Evolutionary conservation across 2,888 invertebrate species (phyloP), one percentile per base, ranked within the genome.

Genomic region (Blastobasis adustella): DNA sequence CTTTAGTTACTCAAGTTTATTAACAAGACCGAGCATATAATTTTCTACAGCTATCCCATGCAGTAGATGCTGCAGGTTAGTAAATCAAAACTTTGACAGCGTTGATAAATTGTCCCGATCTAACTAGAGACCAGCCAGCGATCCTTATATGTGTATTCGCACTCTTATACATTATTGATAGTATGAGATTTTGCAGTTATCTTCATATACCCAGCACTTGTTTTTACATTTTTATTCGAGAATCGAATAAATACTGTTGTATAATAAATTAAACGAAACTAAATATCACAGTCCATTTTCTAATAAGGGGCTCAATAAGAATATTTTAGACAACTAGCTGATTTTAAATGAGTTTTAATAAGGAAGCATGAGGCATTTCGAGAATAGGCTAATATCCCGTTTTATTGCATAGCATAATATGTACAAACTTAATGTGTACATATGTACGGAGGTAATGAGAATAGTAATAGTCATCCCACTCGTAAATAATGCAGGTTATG

Each of bases 11-110:
- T 23, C 23, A 23, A 23, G 23, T 23, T 23, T 23, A 23, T 23
- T 23, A 23, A 23, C 23, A 23, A 3, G 1, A 23, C 23, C 23
- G 3, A 23, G 23, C 23, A 23, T 23, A 23, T 23, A 23, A 23
- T 23, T 23, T 23, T 23, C 23, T 23, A 23, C 23, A 23, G 23
- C 23, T 23, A 23, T 23, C 23, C 23, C 23, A 23, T 23, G 23
- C 23, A 23, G 23, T 23, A 23, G 23, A 23, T 23, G 23, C 23
- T 23, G 23, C 2, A 3, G 23, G 1, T 61, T 62, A 56, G 67
- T 71, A 72, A 69, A 74, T 74, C 70, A 71, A 64, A 64, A 67
- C 66, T 67, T 63, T 72, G 74, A 72, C 72, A 72, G 68, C 66
- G 59, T 61, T 73, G 71, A 72, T 73, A 72, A 71, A 74, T 73